Evolutionary conservation across 2,888 invertebrate genomes (phyloP).

Genomic region (Hydriomena furcata): DNA sequence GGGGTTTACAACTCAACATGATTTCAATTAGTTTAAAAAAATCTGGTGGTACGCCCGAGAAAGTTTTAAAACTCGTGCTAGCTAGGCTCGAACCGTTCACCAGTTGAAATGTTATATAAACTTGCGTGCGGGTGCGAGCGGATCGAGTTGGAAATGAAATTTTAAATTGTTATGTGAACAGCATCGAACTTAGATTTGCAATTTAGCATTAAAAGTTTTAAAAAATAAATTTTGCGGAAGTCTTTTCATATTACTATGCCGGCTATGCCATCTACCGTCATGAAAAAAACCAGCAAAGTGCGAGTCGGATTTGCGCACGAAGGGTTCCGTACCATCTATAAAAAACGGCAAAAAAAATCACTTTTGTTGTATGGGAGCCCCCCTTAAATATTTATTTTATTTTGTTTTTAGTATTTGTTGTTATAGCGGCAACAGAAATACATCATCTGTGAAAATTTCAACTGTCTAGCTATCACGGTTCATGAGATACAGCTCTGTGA

Average conservation of each 20-base stretch:
- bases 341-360: too few relatives aligned
- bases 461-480: too few relatives aligned
- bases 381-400: too few relatives aligned
- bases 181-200: conserved; percentile 13
- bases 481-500: too few relatives aligned
- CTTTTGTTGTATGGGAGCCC: too few relatives aligned
- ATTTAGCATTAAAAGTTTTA: conserved; percentile 6
- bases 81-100: conserved; percentile 17
- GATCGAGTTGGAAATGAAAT: conserved; percentile 18
- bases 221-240: neutral
- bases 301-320: too few relatives aligned
- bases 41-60: conserved; percentile 24
- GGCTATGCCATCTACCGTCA: too few relatives aligned
- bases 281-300: too few relatives aligned
- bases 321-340: too few relatives aligned
- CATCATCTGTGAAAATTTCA: too few relatives aligned
- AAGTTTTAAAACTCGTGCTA: conserved; percentile 36
- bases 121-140: conserved; percentile 5
- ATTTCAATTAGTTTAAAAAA: conserved; percentile 58
- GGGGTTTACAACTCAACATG: conserved; percentile 46
- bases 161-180: conserved; percentile 11
- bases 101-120: conserved; percentile 17
- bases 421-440: too few relatives aligned
- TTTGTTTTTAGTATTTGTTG: too few relatives aligned
- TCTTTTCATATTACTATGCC: neutral